Conservation (phyloP, 2,113 vertebrate genomes). For the Esox niger region DNA sequence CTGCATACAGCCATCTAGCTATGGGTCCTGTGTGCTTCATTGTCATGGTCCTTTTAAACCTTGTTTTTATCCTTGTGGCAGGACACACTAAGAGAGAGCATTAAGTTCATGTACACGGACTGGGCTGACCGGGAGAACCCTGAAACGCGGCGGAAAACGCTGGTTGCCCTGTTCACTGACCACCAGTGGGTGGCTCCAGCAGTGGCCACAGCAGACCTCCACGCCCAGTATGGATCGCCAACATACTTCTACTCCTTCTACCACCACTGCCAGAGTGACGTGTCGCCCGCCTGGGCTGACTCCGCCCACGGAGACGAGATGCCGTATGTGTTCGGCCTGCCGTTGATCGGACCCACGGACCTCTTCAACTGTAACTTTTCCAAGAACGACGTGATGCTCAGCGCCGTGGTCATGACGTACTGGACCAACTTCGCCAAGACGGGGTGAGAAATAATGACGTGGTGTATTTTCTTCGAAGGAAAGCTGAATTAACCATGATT, state of each 20-base stretch:
- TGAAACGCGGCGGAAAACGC: constrained; percentile 85
- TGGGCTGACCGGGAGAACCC: constrained; percentile 95
- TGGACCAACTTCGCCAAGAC: constrained; percentile 99
- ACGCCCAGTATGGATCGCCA: constrained; percentile 95
- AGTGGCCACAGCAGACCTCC: constrained; percentile 92
- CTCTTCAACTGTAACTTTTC: constrained; percentile 98
- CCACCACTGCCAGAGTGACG: constrained; percentile 94
- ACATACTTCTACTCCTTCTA: constrained; percentile 98
- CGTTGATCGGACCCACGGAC: constrained; percentile 93
- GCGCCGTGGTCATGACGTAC: constrained; percentile 97
- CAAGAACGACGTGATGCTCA: constrained; percentile 97
- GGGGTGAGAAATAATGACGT: constrained; percentile 75
- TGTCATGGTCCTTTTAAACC: too few species aligned
- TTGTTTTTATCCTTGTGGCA: constrained; percentile 51
- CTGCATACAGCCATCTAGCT: too few species aligned
- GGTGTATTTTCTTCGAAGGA: too few species aligned
- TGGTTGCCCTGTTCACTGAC: constrained; percentile 94
- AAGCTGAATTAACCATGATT: too few species aligned
- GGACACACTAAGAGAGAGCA: constrained; percentile 89
- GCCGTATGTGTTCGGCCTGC: constrained; percentile 94
- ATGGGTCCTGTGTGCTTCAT: too few species aligned
- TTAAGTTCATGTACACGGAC: constrained; percentile 99
- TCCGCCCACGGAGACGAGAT: constrained; percentile 95
- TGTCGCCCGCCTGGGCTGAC: constrained; percentile 94
- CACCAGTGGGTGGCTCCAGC: constrained; percentile 98